Conservation (phyloP, 2,113 vertebrate species). For the Callospermophilus lateralis region DNA sequence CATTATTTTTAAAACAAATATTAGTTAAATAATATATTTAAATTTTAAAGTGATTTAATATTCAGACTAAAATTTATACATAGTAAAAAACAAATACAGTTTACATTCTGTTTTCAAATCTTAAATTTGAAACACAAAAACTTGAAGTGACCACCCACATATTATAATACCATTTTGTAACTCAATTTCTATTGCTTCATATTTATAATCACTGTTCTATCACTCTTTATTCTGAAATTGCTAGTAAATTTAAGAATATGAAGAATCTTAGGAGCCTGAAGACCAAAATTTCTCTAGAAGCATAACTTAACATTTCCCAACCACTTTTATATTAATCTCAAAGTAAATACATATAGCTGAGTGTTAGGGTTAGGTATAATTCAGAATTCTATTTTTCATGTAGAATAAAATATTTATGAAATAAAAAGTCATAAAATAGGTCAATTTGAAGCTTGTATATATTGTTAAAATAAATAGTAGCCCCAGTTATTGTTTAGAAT, state of each 20-base stretch:
- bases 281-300: neutral
- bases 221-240: neutral
- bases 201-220: neutral
- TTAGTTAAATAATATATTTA: neutral
- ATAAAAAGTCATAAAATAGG: neutral
- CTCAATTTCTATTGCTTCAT: neutral
- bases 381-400: neutral
- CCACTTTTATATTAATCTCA: neutral
- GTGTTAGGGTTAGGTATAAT: neutral
- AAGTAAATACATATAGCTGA: neutral
- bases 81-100: too few relatives aligned
- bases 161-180: neutral
- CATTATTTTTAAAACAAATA: neutral
- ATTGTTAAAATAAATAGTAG: neutral
- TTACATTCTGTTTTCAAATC: neutral
- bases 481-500: neutral
- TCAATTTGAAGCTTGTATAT: neutral
- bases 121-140: slow-evolving; percentile 2
- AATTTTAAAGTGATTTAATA: too few relatives aligned
- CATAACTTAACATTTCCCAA: neutral
- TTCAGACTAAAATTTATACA: too few relatives aligned
- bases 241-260: neutral
- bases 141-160: neutral
- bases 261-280: neutral
- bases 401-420: neutral